phyloP scores from a whole-genome alignment of 2,113 vertebrate genomes.

The Bombycilla garrulus region DNA sequence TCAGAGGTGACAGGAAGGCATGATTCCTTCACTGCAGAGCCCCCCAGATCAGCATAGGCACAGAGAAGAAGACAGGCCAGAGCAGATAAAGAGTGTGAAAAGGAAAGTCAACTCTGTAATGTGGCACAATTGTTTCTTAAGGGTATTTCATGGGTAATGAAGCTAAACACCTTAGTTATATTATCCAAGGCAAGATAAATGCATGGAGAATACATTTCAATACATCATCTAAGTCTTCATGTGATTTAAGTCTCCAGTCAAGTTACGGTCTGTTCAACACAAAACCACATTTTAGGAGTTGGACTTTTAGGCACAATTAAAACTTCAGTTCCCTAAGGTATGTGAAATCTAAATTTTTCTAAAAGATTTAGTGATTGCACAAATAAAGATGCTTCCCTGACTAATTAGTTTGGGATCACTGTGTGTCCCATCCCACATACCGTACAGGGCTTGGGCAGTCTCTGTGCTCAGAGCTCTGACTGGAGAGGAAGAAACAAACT shows the following conservation, averaged over 20 bases:
- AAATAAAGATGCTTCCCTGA: background rate
- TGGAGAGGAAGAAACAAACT: background rate
- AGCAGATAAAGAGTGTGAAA: background rate
- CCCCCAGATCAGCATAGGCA: background rate
- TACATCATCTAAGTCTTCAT: background rate
- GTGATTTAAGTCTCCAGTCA: constrained; percentile 10
- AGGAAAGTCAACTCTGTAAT: background rate
- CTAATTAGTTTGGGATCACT: background rate
- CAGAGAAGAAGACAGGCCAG: background rate
- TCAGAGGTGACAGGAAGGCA: background rate
- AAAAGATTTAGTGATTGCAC: background rate
- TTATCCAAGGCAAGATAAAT: constrained; percentile 40
- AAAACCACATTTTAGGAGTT: background rate
- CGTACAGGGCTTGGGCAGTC: background rate
- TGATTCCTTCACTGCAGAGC: background rate
- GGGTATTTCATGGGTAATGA: constrained; percentile 28
- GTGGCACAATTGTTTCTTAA: constrained; percentile 12
- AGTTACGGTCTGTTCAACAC: background rate
- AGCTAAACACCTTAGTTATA: constrained; percentile 51
- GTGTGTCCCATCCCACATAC: background rate
- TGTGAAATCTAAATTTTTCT: background rate
- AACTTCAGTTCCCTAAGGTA: background rate
- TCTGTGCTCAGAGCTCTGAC: background rate
- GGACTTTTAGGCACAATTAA: background rate
- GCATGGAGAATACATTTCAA: constrained; percentile 32